Evolutionary conservation across 2,888 invertebrate species (phyloP).

Genomic region (Eupithecia abbreviata): DNA sequence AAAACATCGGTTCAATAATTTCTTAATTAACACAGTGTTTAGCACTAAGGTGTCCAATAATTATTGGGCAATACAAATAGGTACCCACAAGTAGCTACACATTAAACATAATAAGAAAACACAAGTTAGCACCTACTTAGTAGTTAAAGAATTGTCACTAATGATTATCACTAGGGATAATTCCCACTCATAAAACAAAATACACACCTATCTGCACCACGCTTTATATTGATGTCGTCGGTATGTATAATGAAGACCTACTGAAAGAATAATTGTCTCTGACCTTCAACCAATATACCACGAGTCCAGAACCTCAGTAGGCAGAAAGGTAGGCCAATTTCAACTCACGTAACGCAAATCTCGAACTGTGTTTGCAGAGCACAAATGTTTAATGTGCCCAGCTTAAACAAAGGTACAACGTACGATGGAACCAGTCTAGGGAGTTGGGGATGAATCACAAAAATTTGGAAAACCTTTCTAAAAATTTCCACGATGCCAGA

Average conservation of each 20-base stretch:
- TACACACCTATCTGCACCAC: too few relatives aligned
- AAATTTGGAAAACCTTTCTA: constrained; percentile 69
- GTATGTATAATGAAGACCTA: not conserved
- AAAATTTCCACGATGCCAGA: constrained; percentile 64
- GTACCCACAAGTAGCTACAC: too few relatives aligned
- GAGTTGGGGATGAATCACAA: constrained; percentile 62
- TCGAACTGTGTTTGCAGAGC: constrained; percentile 58
- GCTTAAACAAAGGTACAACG: constrained; percentile 60
- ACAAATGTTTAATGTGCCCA: constrained; percentile 66
- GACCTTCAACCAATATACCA: not conserved
- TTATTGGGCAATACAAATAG: too few relatives aligned
- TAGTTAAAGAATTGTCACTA: too few relatives aligned
- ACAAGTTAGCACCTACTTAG: too few relatives aligned
- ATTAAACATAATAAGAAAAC: too few relatives aligned
- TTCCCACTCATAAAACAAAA: too few relatives aligned
- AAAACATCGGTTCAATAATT: too few relatives aligned
- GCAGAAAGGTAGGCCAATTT: constrained; percentile 44
- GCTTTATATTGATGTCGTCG: too few relatives aligned
- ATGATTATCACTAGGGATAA: too few relatives aligned
- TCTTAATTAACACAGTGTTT: too few relatives aligned
- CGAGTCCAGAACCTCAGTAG: constrained; percentile 14
- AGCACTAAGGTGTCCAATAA: too few relatives aligned
- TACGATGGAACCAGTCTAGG: constrained; percentile 53
- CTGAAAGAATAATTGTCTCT: not conserved
- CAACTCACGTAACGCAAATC: constrained; percentile 55